phyloP scores from a whole-genome alignment of 2,888 invertebrate genomes.

The Drosophila mimica region DNA sequence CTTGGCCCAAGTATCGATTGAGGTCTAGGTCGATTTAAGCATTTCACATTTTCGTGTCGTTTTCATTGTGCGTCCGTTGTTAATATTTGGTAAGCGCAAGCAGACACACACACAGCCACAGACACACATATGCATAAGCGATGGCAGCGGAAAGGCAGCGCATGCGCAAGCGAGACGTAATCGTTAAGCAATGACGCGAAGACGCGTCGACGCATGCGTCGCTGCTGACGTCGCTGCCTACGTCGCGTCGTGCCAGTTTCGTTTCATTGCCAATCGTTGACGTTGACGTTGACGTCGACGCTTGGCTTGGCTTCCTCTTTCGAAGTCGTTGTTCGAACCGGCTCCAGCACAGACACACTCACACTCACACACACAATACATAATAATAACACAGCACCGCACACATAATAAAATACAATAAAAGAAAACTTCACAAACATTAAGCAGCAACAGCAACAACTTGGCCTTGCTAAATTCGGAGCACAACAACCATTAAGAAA shows the following conservation, averaged over 20 bases:
- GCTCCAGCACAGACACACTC: slow-evolving; percentile 31
- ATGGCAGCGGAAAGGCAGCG: slow-evolving; percentile 10
- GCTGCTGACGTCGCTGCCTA: slow-evolving; percentile 14
- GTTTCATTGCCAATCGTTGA: slow-evolving; percentile 76
- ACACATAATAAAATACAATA: slow-evolving; percentile 79
- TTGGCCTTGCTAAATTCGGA: slow-evolving; percentile 80
- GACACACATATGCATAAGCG: slow-evolving; percentile 3
- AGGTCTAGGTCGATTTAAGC: slow-evolving; percentile 83
- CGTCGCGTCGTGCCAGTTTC: slow-evolving; percentile 73
- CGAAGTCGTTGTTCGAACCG: slow-evolving; percentile 55
- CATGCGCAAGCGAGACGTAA: slow-evolving; percentile 57
- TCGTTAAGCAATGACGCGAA: slow-evolving; percentile 51
- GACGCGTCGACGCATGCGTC: slow-evolving; percentile 70
- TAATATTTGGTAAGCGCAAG: slow-evolving; percentile 67
- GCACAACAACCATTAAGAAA: slow-evolving; percentile 70
- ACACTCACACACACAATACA: slow-evolving; percentile 48
- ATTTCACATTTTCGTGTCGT: slow-evolving; percentile 80
- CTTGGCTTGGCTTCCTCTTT: slow-evolving; percentile 67
- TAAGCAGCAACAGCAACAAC: slow-evolving; percentile 50
- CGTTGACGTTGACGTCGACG: slow-evolving; percentile 24
- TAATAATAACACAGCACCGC: slow-evolving; percentile 61
- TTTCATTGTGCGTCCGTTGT: slow-evolving; percentile 72
- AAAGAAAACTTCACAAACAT: slow-evolving; percentile 76
- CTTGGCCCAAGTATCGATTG: slow-evolving; percentile 79
- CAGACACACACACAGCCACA: slow-evolving; percentile 16